A percentile compares a stretch with the other conserved stretches of the same genome.
phyloP scores from a whole-genome alignment of 2,797 vertebrate genomes.

The Amblyopsis hoosieri region DNA sequence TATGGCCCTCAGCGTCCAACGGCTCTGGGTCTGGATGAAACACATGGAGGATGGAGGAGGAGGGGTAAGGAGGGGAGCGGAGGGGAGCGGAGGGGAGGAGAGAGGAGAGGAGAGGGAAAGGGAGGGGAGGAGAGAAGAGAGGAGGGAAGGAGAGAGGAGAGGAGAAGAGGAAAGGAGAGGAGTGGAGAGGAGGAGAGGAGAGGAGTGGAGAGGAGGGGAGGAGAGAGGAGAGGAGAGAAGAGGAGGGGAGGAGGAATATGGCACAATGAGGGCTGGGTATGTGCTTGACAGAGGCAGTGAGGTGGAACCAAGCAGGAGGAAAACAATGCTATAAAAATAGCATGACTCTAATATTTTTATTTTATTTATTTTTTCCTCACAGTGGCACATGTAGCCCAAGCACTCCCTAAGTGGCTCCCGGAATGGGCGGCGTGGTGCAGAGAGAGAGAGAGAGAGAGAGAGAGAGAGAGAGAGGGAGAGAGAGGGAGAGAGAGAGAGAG shows the following conservation, averaged over 20 bases:
- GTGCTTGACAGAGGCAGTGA: constrained; percentile 56
- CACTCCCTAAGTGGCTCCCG: constrained; percentile 29
- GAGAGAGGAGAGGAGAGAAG: constrained; percentile 10
- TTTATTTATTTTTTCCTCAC: background rate
- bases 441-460: too few relatives aligned
- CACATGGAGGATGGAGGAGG: background rate
- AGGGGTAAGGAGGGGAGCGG: background rate
- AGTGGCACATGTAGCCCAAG: constrained; percentile 39
- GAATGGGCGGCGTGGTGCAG: constrained; percentile 33
- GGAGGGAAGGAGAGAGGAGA: background rate
- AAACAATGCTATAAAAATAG: constrained; percentile 32
- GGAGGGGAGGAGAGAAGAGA: background rate
- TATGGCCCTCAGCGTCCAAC: constrained; percentile 42
- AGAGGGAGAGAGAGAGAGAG: background rate
- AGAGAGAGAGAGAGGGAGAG: background rate
- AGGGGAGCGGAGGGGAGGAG: background rate
- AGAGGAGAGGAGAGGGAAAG: background rate
- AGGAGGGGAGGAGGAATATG: background rate
- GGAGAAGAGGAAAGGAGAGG: background rate
- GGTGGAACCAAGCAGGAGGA: constrained; percentile 50
- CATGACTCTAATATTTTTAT: constrained; percentile 41
- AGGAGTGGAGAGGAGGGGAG: background rate
- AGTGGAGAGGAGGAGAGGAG: constrained; percentile 25
- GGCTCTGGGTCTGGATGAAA: constrained; percentile 67
- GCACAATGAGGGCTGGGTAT: constrained; percentile 42